Evolutionary conservation across 2,113 vertebrate species (phyloP).

Genomic region (Meleagris gallopavo): DNA sequence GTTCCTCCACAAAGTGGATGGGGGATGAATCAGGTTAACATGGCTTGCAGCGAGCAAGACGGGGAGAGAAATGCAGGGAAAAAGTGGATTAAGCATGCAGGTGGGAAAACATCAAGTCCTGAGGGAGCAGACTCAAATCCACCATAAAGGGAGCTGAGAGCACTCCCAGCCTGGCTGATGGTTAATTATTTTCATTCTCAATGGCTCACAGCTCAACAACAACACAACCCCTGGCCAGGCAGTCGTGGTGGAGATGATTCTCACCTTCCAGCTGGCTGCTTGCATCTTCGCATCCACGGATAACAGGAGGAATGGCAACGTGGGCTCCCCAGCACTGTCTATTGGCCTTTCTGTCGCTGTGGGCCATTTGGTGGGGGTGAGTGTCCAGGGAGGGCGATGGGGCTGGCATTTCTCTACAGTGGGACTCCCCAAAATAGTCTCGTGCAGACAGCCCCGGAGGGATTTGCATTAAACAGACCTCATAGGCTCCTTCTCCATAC

Average conservation of each 20-base stretch:
- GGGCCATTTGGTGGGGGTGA: slow-evolving; percentile 85
- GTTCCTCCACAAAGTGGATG: neutral
- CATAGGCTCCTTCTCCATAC: rapidly evolving
- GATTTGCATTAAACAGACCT: neutral
- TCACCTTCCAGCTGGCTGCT: slow-evolving; percentile 83
- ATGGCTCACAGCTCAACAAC: slow-evolving; percentile 72
- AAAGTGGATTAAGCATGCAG: neutral
- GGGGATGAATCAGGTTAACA: neutral
- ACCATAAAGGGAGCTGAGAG: neutral
- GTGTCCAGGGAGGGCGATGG: neutral
- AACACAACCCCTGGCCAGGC: slow-evolving; percentile 74
- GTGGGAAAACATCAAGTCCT: rapidly evolving
- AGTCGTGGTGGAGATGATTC: slow-evolving; percentile 79
- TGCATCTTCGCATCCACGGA: slow-evolving; percentile 81
- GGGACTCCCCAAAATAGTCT: neutral
- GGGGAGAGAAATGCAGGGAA: neutral
- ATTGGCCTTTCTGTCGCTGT: slow-evolving; percentile 81
- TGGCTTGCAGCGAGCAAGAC: neutral
- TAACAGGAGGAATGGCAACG: slow-evolving; percentile 62
- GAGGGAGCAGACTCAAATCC: neutral
- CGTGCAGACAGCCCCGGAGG: rapidly evolving
- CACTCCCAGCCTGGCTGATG: rapidly evolving
- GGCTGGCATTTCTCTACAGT: neutral
- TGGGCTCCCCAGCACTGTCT: slow-evolving; percentile 76
- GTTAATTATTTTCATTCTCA: neutral